These are phyloP conservation scores for Gallinago nigripennis DNA, from an alignment of 2,797 vertebrate species.

Conservation along the genomic window DNA sequence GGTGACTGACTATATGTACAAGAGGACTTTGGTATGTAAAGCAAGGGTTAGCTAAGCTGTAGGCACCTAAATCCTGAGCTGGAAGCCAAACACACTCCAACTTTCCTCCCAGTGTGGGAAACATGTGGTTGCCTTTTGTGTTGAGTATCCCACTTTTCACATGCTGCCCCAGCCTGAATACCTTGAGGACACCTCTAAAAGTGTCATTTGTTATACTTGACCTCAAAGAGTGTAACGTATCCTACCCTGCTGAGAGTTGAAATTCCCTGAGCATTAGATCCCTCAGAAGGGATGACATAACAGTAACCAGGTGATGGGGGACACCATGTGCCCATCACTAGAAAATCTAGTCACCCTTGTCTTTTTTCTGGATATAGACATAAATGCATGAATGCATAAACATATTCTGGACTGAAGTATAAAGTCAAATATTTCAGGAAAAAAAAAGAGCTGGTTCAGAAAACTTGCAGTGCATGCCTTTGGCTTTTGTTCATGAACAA, in stretches of 20 bases:
- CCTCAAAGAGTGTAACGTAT: not conserved
- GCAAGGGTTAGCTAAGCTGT: not conserved
- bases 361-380: not conserved
- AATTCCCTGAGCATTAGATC: not conserved
- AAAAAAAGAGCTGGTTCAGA: not conserved
- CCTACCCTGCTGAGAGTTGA: not conserved
- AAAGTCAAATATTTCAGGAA: not conserved
- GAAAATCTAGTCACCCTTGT: not conserved
- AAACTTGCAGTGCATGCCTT: not conserved
- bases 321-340: not conserved
- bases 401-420: not conserved
- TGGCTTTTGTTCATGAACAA: not conserved
- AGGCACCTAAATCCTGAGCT: not conserved
- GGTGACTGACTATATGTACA: not conserved
- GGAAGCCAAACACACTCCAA: not conserved
- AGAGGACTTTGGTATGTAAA: not conserved
- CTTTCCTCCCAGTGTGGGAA: not conserved
- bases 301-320: not conserved
- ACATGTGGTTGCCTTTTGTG: rapidly evolving
- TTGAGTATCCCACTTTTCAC: not conserved
- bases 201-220: not conserved
- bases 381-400: not conserved
- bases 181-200: not conserved
- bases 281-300: not conserved
- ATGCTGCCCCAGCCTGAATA: not conserved